Base-by-base conservation (phyloP, 2,888 invertebrate species). In the Eremobia ochroleuca region DNA sequence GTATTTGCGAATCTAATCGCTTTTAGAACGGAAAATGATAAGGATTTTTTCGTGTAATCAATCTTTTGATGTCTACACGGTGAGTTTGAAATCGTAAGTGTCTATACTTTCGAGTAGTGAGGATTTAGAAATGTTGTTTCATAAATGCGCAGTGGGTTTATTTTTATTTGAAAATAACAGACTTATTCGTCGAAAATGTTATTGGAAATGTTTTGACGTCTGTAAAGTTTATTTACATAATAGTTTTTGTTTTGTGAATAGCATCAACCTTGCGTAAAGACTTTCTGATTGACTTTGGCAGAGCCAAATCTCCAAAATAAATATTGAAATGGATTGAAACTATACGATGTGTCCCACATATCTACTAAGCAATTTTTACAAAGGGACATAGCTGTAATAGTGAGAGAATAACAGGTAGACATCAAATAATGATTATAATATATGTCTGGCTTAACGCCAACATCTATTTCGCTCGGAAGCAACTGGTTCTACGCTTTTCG, bases 21-120 rank as follows among this genome's bases (percentile, higher is more conserved):
- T 52, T 37, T 62, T 31, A 64, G 13, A 74, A 62, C 61, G 72
- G 40, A 34, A 85, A 81, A 68, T 70, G 85, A 84, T 85, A 82
- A 71, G 67, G 64, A n/a, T 71, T 75, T 75, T 72, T 79, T 55
- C 67, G 21, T 4, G 64, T 55, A 68, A 82, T 82, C 82, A 85
- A 82, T 82, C 82, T 80, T 46, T 49, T 40, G 34, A 40, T 37
- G 15, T 64, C n/a, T 68, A 75, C 64, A 58, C 40, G n/a, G 46
- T 52, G 49, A 62, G 66, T 65, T 71, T 61, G 34, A 37, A 18
- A 49, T 8, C 2, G 25, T 68, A 68, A 75, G 34, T 62, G 55
- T n/a, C 4, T 61, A 59, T 46, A 34, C 18, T 28, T 40, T 21
- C 1, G 25, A 84, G 37, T n/a, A 34, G 15, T 55, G 37, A 18